Evolutionary conservation across 1,140 invertebrate species (phyloP).

Genomic region (Nasonia longicornis): DNA sequence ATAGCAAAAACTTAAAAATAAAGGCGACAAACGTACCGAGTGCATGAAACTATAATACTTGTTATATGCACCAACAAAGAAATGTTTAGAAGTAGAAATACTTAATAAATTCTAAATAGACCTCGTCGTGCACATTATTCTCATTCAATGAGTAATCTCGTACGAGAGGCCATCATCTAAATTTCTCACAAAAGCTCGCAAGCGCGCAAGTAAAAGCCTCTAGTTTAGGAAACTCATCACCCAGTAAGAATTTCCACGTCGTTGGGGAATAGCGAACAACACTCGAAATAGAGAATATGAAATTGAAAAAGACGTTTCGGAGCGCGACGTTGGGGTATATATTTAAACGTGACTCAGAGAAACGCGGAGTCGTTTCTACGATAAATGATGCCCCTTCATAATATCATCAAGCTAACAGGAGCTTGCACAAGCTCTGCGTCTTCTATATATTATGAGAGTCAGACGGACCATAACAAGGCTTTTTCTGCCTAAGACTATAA

Average conservation of each 20-base stretch:
- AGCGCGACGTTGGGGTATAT: background rate
- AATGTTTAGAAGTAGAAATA: no score
- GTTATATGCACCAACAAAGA: no score
- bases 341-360: conserved; percentile 12
- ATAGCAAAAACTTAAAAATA: no score
- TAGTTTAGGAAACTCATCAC: background rate
- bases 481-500: background rate
- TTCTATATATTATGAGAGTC: background rate
- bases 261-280: background rate
- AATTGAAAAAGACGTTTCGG: background rate
- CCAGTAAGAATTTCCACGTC: background rate
- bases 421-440: background rate
- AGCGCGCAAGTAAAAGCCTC: no score
- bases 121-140: no score
- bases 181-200: no score
- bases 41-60: no score
- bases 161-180: no score
- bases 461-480: background rate
- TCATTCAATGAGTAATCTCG: no score
- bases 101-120: no score
- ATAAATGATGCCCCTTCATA: background rate
- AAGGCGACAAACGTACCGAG: no score
- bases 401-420: background rate
- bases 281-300: background rate
- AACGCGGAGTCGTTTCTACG: background rate